Base-by-base conservation (phyloP, 2,113 vertebrate species). In the Leptocoma aspasia region DNA sequence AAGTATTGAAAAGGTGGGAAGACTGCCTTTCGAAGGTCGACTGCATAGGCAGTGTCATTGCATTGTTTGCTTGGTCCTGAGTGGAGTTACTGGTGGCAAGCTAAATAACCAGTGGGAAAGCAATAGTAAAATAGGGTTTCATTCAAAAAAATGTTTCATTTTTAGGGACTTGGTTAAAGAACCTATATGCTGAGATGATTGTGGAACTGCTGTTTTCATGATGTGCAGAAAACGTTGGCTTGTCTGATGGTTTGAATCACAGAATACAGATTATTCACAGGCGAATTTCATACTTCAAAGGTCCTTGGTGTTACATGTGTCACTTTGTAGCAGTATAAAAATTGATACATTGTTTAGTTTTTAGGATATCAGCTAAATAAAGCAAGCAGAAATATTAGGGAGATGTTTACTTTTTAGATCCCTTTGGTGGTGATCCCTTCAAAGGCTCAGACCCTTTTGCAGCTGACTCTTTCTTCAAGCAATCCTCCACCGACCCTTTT, bases 391-490 rank as follows among this genome's bases (percentile, higher is more conserved):
- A 79, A 69, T 60, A 24, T n/a, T 88, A 81, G 71, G 20, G 60
- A 86, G 39, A 15, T 82, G 49, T 89, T 80, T 78, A 15, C 50
- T 66, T 93, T 91, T 60, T 92, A 99, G 99, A 99, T 98, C 99
- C 99, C 6, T 99, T 99, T 68, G 99, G 99, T 75, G 98, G 98
- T 63, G 99, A 99, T 97, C 99, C 99, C 45, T 99, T 99, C 96
- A 99, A 99, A 98, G 99, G 99, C 89, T 98, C 99, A 14, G 99
- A 99, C 95, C 99, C 99, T 37, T 99, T 99, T 98, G 99, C 99
- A 49, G 98, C 99, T 82, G 99, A 99, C 94, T 96, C 96, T 50
- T 99, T 99, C 98, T 99, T 99, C 96, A 98, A 98, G 60, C 99
- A 98, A 33, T 94, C 99, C 52, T 97, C 99, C 73, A 56, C 92